Conservation (phyloP, 2,113 vertebrate genomes). For the Lepus timidus region DNA sequence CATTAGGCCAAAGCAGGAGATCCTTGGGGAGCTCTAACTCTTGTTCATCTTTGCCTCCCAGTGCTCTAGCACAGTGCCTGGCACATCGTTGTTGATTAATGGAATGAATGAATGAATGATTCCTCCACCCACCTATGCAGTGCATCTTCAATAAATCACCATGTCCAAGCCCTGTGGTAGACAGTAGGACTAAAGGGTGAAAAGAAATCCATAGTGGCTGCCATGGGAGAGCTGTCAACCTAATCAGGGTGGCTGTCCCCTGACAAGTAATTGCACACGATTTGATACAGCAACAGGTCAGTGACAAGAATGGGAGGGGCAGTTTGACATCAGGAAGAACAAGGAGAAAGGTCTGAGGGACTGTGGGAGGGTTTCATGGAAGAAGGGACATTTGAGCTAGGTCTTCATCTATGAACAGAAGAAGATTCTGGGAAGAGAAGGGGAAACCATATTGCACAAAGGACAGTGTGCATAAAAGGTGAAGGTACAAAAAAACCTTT, state of each 20-base stretch:
- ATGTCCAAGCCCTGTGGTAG: not conserved
- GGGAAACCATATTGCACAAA: not conserved
- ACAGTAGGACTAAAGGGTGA: not conserved
- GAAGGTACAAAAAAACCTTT: not conserved
- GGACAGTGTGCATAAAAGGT: not conserved
- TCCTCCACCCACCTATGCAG: not conserved
- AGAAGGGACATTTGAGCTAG: not conserved
- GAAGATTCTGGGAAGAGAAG: not conserved
- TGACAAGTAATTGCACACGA: fast-evolving
- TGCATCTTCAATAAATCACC: not conserved
- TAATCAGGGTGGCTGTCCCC: not conserved
- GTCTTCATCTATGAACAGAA: not conserved
- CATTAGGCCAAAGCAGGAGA: not conserved
- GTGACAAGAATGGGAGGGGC: not conserved
- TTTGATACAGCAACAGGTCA: not conserved
- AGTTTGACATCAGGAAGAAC: no score
- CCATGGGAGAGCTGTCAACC: not conserved
- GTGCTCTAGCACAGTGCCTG: not conserved
- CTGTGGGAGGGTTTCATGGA: not conserved
- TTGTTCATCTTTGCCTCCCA: not conserved
- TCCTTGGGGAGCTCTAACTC: not conserved
- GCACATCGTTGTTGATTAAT: no score
- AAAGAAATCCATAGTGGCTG: not conserved
- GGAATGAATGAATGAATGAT: not conserved
- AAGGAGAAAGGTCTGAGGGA: not conserved